phyloP scores from a whole-genome alignment of 2,113 vertebrate species.

The Oceanites oceanicus region DNA sequence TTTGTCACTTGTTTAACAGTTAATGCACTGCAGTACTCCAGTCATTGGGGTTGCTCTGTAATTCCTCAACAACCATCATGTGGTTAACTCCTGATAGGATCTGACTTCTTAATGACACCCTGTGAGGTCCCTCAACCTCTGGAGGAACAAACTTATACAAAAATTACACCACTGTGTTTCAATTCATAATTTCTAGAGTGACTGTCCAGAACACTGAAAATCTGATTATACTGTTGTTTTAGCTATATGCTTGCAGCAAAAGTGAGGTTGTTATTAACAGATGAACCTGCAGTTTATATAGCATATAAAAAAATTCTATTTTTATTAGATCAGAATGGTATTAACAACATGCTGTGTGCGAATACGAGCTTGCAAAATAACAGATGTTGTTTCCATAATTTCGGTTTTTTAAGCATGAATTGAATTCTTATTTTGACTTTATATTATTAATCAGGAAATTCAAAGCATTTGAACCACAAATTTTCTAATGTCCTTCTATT shows the following conservation, averaged over 20 bases:
- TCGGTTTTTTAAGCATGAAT: not conserved
- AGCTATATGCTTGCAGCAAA: not conserved
- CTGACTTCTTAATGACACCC: not conserved
- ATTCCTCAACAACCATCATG: not conserved
- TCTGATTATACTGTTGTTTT: not conserved
- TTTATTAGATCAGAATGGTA: slow-evolving; percentile 12
- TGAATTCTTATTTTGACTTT: slow-evolving; percentile 8
- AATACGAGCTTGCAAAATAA: not conserved
- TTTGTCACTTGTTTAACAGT: slow-evolving; percentile 50
- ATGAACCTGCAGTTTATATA: not conserved
- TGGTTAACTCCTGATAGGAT: not conserved
- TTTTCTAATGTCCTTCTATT: slow-evolving; percentile 1
- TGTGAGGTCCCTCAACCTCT: not conserved
- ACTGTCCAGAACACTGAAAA: not conserved
- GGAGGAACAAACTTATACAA: not conserved
- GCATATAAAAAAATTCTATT: not conserved
- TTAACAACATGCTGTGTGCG: not conserved
- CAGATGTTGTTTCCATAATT: slow-evolving; percentile 10
- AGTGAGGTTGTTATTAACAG: not conserved
- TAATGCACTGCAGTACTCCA: slow-evolving; percentile 13
- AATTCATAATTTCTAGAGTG: not conserved
- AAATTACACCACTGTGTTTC: not conserved
- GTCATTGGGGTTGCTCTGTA: not conserved
- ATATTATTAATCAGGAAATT: not conserved
- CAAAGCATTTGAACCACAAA: not conserved